A percentile compares a stretch with the other conserved stretches of the same genome.
Conservation (phyloP, 2,113 vertebrate genomes). For the Hippolais icterina region DNA sequence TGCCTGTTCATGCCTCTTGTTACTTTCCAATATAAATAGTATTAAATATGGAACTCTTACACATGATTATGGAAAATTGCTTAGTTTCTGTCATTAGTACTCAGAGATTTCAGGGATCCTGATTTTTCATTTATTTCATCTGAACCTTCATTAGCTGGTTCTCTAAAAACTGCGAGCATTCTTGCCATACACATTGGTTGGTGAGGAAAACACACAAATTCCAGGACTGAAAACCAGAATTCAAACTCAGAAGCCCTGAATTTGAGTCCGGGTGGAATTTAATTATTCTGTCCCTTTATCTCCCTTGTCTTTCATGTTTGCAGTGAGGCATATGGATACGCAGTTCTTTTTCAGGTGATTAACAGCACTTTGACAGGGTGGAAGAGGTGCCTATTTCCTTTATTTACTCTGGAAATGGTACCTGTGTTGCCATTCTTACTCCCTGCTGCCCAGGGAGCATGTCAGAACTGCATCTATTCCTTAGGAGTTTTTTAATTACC, state of each 20-base stretch:
- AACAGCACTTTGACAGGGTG: not conserved
- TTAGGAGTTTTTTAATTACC: not conserved
- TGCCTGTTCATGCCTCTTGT: constrained; percentile 36
- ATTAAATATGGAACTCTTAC: constrained; percentile 42
- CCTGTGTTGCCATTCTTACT: not conserved
- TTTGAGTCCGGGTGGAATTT: not conserved
- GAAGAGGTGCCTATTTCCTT: not conserved
- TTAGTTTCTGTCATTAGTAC: not conserved
- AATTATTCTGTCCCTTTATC: not conserved
- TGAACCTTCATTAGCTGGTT: not conserved
- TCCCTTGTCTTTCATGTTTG: not conserved
- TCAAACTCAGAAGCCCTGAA: not conserved
- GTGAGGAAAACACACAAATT: not conserved
- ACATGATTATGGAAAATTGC: not conserved
- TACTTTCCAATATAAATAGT: constrained; percentile 67
- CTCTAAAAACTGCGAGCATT: not conserved
- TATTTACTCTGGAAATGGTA: not conserved
- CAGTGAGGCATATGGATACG: not conserved
- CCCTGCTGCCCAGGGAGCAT: not conserved
- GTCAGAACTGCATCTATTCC: not conserved
- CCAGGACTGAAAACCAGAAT: not conserved
- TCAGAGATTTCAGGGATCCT: not conserved
- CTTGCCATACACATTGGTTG: not conserved
- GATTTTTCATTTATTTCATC: not conserved
- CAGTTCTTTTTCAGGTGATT: not conserved